Base-by-base conservation (phyloP, 2,113 vertebrate genomes). In the Desmodus rotundus region DNA sequence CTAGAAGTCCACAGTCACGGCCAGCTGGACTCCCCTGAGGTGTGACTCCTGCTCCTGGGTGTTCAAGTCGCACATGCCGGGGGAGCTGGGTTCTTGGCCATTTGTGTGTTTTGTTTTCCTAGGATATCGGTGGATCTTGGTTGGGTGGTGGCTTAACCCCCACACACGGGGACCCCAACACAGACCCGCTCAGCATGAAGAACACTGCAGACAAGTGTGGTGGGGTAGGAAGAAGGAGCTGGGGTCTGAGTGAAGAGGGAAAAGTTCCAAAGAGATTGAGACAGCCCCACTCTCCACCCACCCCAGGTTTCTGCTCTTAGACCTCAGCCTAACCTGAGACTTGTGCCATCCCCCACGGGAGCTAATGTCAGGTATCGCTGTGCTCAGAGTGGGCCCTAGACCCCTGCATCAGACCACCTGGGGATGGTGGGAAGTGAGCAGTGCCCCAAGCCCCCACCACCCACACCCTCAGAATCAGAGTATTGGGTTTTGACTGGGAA, bases 21-120 rank as follows among this genome's bases (percentile, higher is more conserved):
- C 97, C 96, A 96, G 94, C 93, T 97, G 96, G 91, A 90, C 82
- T 78, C 89, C 50, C 85, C 28, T 58, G 94, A 96, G 85, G 68
- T 83, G 78, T 54, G 52, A 81, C 77, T 90, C 58, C 54, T 85
- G 67, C 58, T 94, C 28, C 77, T 81, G 54, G 92, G 38, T 67
- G 33, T 65, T 61, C 8, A 1, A 19, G 70, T 68, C 28, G 5
- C 22, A 31, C 58, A 58, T 26, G 68, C 96, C 89, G 81, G 89
- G 84, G 38, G 87, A 87, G 33, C 74, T 86, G 76, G 52, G 80
- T 86, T 92, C 85, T 96, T 94, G 97, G 94, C 67, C 0, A 2
- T 93, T 87, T 58, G 13, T 63, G 36, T 65, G 52, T 70, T 97
- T 94, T 65, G 52, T 70, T 97, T 94, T 96, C 77, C 36, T 81